Conservation (phyloP, 2,888 invertebrate species). For the Timema podura region DNA sequence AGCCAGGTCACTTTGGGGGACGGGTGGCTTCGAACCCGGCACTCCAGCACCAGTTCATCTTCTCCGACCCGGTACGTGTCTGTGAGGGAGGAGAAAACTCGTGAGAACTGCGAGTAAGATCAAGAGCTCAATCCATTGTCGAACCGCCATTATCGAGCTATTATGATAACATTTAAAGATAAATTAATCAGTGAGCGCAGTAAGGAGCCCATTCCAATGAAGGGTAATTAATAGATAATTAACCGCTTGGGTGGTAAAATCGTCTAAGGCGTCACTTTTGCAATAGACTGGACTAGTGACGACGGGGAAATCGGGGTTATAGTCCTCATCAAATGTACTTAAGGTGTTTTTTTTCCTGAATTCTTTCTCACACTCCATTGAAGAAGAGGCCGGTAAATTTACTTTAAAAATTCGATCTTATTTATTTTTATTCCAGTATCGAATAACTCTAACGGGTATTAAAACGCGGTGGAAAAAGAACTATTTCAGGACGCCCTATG, state of each 20-base stretch:
- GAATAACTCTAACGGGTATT: neutral
- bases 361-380: too few relatives aligned
- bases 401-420: neutral
- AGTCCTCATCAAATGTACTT: too few relatives aligned
- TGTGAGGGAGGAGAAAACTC: constrained; percentile 39
- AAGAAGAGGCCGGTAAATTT: too few relatives aligned
- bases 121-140: neutral
- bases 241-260: too few relatives aligned
- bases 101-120: too few relatives aligned
- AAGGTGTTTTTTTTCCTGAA: too few relatives aligned
- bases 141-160: neutral
- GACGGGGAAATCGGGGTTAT: too few relatives aligned
- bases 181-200: neutral
- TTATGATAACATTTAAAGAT: neutral
- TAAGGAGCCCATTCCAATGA: neutral
- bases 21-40: constrained; percentile 71
- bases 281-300: neutral
- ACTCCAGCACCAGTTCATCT: constrained; percentile 72
- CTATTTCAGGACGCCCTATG: neutral
- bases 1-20: constrained; percentile 70
- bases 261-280: neutral
- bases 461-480: neutral
- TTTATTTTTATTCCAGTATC: neutral
- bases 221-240: neutral
- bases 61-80: constrained; percentile 69